A percentile compares a stretch with the other conserved stretches of the same genome.
These are phyloP conservation scores for Gephyroberyx darwinii DNA, from an alignment of 2,797 vertebrate genomes.

Conservation along the genomic window DNA sequence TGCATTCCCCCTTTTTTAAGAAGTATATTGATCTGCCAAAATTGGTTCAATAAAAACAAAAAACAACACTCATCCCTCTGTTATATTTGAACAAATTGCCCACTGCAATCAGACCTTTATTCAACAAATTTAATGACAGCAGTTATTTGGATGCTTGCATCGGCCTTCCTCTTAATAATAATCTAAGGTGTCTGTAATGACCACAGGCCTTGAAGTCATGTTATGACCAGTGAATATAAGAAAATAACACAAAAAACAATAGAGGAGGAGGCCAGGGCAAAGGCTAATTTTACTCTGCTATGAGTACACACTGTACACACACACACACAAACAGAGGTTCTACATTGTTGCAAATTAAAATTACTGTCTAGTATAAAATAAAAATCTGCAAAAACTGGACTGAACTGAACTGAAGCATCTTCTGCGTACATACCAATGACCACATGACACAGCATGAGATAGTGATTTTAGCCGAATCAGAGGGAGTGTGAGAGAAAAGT, in stretches of 20 bases:
- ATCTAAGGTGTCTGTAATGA: too few relatives aligned
- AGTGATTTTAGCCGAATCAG: conserved; percentile 18
- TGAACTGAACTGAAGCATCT: conserved; percentile 10
- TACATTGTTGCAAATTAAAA: background rate
- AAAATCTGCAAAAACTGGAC: background rate
- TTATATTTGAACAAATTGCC: too few relatives aligned
- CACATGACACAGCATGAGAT: conserved; percentile 5
- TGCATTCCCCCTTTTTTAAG: background rate
- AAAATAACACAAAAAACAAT: too few relatives aligned
- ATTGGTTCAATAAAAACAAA: too few relatives aligned
- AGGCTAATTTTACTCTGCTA: too few relatives aligned
- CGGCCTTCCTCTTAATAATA: too few relatives aligned
- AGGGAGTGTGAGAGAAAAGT: background rate
- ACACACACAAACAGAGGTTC: too few relatives aligned
- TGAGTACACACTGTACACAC: too few relatives aligned
- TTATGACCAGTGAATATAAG: too few relatives aligned
- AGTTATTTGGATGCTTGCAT: background rate
- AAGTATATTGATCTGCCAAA: background rate
- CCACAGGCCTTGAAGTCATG: too few relatives aligned
- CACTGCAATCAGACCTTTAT: background rate
- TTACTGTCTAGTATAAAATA: background rate
- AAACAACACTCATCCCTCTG: too few relatives aligned
- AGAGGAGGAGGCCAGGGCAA: too few relatives aligned
- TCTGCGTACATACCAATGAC: background rate
- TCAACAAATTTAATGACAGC: background rate